phyloP scores from a whole-genome alignment of 2,888 invertebrate species.

The Abscondita cerata region DNA sequence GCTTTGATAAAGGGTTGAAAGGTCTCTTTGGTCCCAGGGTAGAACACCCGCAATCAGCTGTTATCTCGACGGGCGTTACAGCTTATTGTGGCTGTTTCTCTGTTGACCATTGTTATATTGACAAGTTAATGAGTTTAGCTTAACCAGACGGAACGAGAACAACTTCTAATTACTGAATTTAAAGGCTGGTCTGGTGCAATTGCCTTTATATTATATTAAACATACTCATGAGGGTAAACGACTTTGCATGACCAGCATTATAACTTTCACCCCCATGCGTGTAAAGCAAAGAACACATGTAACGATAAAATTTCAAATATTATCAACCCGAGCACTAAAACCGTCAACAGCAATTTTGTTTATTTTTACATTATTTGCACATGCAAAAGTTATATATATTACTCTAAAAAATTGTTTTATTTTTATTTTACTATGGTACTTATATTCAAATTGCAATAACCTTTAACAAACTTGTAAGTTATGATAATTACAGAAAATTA shows the following conservation, averaged over 20 bases:
- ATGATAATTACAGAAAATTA: no score
- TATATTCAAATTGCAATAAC: no score
- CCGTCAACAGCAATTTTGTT: no score
- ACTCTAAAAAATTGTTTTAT: no score
- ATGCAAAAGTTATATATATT: no score
- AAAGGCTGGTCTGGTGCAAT: conserved; percentile 23
- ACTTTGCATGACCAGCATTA: conserved; percentile 26
- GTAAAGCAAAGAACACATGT: background rate
- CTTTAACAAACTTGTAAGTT: no score
- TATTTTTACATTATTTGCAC: no score
- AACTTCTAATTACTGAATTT: conserved; percentile 29
- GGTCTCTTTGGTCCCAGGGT: conserved; percentile 45
- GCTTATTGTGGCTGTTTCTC: conserved; percentile 42
- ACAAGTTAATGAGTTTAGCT: conserved; percentile 53
- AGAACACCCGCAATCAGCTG: conserved; percentile 51
- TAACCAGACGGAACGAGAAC: conserved; percentile 28
- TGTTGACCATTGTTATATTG: conserved; percentile 55
- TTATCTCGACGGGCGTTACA: conserved; percentile 49
- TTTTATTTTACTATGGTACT: no score
- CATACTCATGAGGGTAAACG: conserved; percentile 21
- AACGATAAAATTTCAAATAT: background rate
- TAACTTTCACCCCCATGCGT: conserved; percentile 6
- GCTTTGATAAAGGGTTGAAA: conserved; percentile 50
- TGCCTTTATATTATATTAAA: conserved; percentile 27
- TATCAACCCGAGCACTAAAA: background rate